These are phyloP conservation scores for Cheilosia vulpina DNA, from an alignment of 2,888 invertebrate species.

Conservation along the genomic window DNA sequence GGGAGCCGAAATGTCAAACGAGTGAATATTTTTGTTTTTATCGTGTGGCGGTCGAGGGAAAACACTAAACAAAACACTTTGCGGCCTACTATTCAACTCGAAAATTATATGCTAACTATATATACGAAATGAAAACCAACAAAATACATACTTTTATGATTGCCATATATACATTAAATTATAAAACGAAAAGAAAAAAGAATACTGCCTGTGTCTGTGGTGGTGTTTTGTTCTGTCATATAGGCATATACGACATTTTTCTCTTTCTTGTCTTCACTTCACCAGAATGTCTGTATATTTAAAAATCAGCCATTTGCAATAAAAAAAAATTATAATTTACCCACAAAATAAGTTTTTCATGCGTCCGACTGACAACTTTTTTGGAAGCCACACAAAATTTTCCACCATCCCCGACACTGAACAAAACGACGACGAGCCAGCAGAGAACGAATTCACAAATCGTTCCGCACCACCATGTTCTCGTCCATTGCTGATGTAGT, in stretches of 20 bases:
- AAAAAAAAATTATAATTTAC: slow-evolving; percentile 45
- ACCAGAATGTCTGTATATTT: slow-evolving; percentile 65
- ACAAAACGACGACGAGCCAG: slow-evolving; percentile 18
- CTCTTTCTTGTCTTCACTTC: slow-evolving; percentile 62
- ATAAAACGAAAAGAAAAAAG: slow-evolving; percentile 45
- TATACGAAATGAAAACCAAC: slow-evolving; percentile 12
- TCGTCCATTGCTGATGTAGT: slow-evolving; percentile 6
- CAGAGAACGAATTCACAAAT: slow-evolving; percentile 20
- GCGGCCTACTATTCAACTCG: neutral
- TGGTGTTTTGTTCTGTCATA: slow-evolving; percentile 64
- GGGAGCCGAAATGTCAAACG: slow-evolving; percentile 37
- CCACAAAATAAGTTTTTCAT: slow-evolving; percentile 8
- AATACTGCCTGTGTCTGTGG: slow-evolving; percentile 46
- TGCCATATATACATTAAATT: slow-evolving; percentile 62
- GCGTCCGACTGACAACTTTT: slow-evolving; percentile 14
- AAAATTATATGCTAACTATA: slow-evolving; percentile 21
- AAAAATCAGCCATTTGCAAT: slow-evolving; percentile 74
- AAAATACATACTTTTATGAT: slow-evolving; percentile 63
- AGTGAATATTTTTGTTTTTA: slow-evolving; percentile 52
- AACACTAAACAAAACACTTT: slow-evolving; percentile 25
- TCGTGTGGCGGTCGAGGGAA: slow-evolving; percentile 21
- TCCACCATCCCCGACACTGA: slow-evolving; percentile 1
- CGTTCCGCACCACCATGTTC: slow-evolving; percentile 62
- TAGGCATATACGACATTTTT: slow-evolving; percentile 59
- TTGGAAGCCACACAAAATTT: slow-evolving; percentile 53